Evolutionary conservation across 2,113 vertebrate genomes (phyloP).

Genomic region (Cheilinus undulatus): DNA sequence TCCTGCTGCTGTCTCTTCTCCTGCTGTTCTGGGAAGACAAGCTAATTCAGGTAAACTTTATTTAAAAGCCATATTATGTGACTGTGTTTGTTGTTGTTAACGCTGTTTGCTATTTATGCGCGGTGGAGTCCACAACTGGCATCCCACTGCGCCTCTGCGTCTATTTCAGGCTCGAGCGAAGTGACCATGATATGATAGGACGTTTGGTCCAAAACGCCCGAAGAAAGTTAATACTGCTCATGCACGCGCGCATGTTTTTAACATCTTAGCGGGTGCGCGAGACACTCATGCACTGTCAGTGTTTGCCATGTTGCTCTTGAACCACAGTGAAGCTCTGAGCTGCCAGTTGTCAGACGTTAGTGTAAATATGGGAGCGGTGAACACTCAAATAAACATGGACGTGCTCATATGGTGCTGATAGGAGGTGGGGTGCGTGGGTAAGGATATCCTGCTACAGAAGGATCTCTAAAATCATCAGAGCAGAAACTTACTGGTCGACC

Average conservation of each 20-base stretch:
- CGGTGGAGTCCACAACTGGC: constrained; percentile 17
- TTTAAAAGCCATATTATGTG: not conserved
- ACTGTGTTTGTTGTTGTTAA: constrained; percentile 15
- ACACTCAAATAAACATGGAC: not conserved
- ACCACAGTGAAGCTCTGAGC: not conserved
- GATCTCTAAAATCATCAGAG: constrained; percentile 12
- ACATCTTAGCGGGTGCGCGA: not conserved
- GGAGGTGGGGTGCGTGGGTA: not conserved
- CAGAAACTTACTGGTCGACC: not conserved
- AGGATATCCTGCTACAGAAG: constrained; percentile 75
- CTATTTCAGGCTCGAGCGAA: constrained; percentile 72
- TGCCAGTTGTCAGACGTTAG: constrained; percentile 38
- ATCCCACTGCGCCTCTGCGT: constrained; percentile 37
- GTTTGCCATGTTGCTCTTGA: not conserved
- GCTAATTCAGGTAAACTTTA: constrained; percentile 65
- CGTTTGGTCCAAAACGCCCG: constrained; percentile 16
- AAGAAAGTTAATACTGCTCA: constrained; percentile 37
- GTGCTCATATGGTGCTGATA: not conserved
- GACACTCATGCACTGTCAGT: not conserved
- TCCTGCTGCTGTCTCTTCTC: constrained; percentile 58
- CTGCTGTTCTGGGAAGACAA: constrained; percentile 63
- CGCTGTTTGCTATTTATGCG: constrained; percentile 44
- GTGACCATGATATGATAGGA: constrained; percentile 56
- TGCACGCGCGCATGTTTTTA: not conserved
- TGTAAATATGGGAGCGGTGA: constrained; percentile 76